Conservation (phyloP, 2,888 invertebrate genomes). For the Acanthococcus lagerstroemiae region DNA sequence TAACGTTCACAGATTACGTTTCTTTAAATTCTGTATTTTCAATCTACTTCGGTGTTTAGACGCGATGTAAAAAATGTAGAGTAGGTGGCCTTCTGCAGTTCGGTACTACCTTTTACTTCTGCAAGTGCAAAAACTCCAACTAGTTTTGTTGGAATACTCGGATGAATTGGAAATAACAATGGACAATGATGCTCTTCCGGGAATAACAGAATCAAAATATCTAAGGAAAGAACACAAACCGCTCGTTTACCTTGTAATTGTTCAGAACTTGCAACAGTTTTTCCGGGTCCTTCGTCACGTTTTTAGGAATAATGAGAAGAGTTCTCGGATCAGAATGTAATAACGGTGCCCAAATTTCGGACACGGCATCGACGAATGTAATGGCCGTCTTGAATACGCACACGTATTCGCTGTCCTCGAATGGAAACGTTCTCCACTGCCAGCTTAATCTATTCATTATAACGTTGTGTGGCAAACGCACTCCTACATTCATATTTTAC, state of each 20-base stretch:
- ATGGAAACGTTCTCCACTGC: conserved; percentile 79
- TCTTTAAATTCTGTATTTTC: too few relatives aligned
- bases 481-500: conserved; percentile 48
- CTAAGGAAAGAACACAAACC: not conserved
- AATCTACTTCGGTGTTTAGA: too few relatives aligned
- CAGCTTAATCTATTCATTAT: conserved; percentile 74
- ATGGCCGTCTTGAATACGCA: conserved; percentile 84
- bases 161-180: not conserved
- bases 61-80: too few relatives aligned
- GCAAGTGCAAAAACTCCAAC: too few relatives aligned
- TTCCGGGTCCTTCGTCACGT: conserved; percentile 66
- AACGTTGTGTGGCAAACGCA: conserved; percentile 64
- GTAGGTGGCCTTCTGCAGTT: too few relatives aligned
- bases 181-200: not conserved
- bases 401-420: conserved; percentile 52
- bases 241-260: conserved; percentile 55
- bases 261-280: conserved; percentile 58
- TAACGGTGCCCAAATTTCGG: conserved; percentile 79
- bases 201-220: not conserved
- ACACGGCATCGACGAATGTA: conserved; percentile 82
- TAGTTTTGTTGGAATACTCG: too few relatives aligned
- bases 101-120: too few relatives aligned
- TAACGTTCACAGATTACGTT: too few relatives aligned
- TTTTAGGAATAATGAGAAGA: conserved; percentile 62
- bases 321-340: conserved; percentile 55